Percentiles rank a stretch among this genome's conserved stretches.
These are phyloP conservation scores for Prunella himalayana DNA, from an alignment of 2,113 vertebrate genomes.

Conservation along the genomic window DNA sequence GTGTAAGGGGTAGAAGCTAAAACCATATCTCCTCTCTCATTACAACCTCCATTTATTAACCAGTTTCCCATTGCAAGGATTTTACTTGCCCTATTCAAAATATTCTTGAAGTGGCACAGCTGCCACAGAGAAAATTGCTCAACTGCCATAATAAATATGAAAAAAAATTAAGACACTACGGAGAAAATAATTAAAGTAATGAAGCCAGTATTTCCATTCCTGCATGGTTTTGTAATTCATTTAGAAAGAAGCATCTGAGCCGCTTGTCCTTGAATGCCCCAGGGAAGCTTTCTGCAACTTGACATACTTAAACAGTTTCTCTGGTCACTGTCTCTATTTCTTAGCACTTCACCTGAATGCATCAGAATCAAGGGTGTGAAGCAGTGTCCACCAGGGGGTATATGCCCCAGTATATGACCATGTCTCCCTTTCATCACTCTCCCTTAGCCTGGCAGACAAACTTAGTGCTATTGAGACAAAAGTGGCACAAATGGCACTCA, in stretches of 20 bases:
- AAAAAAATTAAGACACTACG: background rate
- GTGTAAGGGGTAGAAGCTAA: background rate
- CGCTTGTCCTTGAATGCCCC: background rate
- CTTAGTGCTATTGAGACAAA: background rate
- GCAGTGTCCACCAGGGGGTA: background rate
- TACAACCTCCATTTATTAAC: background rate
- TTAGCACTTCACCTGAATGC: background rate
- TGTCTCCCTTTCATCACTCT: background rate
- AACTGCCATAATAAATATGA: background rate
- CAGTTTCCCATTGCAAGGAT: background rate
- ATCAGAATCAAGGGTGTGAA: background rate
- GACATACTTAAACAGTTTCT: background rate
- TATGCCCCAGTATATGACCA: background rate
- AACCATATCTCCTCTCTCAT: background rate
- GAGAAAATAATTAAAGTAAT: conserved; percentile 1
- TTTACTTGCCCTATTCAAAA: background rate
- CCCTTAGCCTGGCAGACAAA: background rate
- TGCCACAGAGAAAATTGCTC: background rate
- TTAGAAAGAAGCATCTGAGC: conserved; percentile 15
- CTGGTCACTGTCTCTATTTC: background rate
- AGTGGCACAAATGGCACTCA: background rate
- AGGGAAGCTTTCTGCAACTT: background rate
- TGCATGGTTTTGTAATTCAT: background rate
- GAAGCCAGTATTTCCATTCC: background rate
- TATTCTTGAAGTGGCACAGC: background rate